Percentiles rank a stretch among this genome's conserved stretches.
phyloP scores from a whole-genome alignment of 2,797 vertebrate genomes.

The Gastrophryne carolinensis region DNA sequence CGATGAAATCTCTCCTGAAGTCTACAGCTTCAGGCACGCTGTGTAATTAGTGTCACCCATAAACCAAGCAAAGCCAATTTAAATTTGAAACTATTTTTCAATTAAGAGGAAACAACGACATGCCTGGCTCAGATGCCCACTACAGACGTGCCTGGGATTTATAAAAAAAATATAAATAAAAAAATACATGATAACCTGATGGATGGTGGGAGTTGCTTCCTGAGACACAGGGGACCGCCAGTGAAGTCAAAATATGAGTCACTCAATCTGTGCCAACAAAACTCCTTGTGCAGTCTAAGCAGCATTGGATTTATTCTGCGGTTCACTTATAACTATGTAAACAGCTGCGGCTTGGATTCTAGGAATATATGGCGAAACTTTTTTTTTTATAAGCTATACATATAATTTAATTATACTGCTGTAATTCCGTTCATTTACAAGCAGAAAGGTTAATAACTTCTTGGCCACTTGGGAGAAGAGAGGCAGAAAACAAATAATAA shows the following conservation, averaged over 20 bases:
- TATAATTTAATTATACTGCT: too few relatives aligned
- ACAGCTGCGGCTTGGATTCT: neutral
- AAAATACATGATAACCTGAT: neutral
- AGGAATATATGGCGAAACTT: neutral
- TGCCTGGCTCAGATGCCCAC: neutral
- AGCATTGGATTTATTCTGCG: neutral
- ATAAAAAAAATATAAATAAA: too few relatives aligned
- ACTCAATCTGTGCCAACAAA: neutral
- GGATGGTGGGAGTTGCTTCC: constrained; percentile 5
- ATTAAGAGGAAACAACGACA: neutral
- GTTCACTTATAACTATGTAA: constrained; percentile 3
- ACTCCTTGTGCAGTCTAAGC: neutral
- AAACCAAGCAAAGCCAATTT: constrained; percentile 14
- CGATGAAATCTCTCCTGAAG: neutral
- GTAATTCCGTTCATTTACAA: too few relatives aligned
- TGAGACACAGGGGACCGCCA: neutral
- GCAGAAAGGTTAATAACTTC: neutral
- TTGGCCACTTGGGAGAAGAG: neutral
- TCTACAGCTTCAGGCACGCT: neutral
- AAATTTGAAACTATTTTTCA: neutral
- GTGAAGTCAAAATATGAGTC: neutral
- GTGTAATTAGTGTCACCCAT: constrained; percentile 39
- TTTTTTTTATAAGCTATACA: too few relatives aligned
- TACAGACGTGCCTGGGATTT: neutral
- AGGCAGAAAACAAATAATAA: neutral